Evolutionary conservation across 2,888 invertebrate genomes (phyloP).

Genomic region (Lasioglossum pauxillum): DNA sequence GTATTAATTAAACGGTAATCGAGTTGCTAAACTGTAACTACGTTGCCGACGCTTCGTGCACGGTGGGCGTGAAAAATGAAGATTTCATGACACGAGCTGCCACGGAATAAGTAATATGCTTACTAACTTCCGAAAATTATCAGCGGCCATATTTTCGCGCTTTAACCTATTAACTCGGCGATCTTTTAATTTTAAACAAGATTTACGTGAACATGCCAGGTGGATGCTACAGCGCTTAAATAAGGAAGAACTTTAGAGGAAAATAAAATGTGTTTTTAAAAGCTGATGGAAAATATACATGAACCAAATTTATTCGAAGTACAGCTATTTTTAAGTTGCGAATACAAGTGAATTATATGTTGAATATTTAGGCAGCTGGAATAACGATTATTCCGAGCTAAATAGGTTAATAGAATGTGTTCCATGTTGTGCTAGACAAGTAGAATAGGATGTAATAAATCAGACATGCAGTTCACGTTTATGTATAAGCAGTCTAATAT

Average conservation of each 20-base stretch:
- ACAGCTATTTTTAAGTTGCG: background rate
- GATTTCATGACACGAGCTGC: background rate
- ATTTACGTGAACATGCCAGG: background rate
- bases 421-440: background rate
- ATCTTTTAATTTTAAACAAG: background rate
- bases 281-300: background rate
- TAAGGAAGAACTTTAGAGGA: too few species aligned
- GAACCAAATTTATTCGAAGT: background rate
- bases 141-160: background rate
- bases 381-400: background rate
- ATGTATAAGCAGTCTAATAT: background rate
- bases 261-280: background rate
- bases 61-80: background rate
- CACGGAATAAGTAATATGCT: background rate
- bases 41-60: background rate
- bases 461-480: background rate
- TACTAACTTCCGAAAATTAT: background rate
- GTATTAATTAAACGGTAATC: constrained; percentile 44
- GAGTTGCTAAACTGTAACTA: constrained; percentile 26
- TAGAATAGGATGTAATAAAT: constrained; percentile 9
- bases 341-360: background rate
- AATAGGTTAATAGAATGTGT: constrained; percentile 14
- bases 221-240: background rate
- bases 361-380: background rate
- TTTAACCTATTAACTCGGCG: background rate